Evolutionary conservation across 2,888 invertebrate genomes (phyloP).

Genomic region (Sesia bembeciformis): DNA sequence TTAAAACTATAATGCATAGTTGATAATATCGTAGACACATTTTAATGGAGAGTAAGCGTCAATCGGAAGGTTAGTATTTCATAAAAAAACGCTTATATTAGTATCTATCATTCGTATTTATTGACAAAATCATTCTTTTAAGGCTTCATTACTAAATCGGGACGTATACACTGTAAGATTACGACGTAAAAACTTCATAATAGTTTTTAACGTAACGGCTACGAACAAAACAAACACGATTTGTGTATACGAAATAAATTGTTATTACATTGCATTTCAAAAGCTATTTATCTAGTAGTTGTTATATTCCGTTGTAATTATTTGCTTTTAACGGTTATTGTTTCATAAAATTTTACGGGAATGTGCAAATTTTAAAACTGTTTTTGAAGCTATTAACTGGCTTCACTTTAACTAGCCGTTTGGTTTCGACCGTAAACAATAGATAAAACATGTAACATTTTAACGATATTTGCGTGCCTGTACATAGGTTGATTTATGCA

Average conservation of each 20-base stretch:
- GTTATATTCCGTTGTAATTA: conserved; percentile 29
- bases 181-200: too few relatives aligned
- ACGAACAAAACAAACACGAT: conserved; percentile 16
- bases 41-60: conserved; percentile 50
- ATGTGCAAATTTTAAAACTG: conserved; percentile 40
- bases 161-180: conserved; percentile 32
- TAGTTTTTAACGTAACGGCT: too few relatives aligned
- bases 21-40: conserved; percentile 59
- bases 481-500: conserved; percentile 62
- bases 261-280: conserved; percentile 21
- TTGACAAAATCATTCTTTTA: conserved; percentile 8
- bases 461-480: conserved; percentile 46
- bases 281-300: neutral
- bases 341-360: conserved; percentile 27
- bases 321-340: conserved; percentile 23
- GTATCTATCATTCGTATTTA: conserved; percentile 21
- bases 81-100: conserved; percentile 61
- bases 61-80: conserved; percentile 59
- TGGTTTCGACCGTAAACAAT: conserved; percentile 47
- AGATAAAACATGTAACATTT: conserved; percentile 43
- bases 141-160: conserved; percentile 17
- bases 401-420: conserved; percentile 32
- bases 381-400: conserved; percentile 22
- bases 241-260: conserved; percentile 64
- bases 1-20: conserved; percentile 72